Percentiles rank a stretch among this genome's conserved stretches.
These are phyloP conservation scores for Chironomus tepperi DNA, from an alignment of 1,140 invertebrate species.

Conservation along the genomic window DNA sequence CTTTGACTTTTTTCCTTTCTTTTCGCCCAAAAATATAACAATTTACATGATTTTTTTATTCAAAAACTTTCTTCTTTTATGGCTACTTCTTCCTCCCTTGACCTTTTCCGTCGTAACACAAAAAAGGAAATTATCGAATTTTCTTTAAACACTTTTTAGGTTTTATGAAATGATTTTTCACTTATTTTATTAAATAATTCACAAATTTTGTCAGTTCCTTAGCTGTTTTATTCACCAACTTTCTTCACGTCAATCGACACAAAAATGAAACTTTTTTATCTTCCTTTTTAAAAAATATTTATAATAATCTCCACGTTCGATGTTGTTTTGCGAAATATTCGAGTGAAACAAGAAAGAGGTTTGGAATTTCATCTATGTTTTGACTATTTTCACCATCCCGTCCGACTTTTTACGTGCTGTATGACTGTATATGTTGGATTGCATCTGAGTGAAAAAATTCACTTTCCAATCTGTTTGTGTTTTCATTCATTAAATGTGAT, in stretches of 20 bases:
- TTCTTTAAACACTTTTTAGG: background rate
- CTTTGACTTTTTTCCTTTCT: background rate
- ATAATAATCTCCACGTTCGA: background rate
- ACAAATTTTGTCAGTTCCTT: background rate
- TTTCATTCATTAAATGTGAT: conserved; percentile 5
- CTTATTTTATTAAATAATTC: background rate
- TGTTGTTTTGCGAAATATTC: conserved; percentile 1
- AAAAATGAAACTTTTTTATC: background rate
- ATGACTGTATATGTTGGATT: background rate
- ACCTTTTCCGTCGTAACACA: background rate
- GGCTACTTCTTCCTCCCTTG: background rate
- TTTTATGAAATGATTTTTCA: background rate
- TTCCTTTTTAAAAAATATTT: no score
- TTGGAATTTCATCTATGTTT: conserved; percentile 14
- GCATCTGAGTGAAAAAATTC: background rate
- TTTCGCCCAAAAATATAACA: background rate
- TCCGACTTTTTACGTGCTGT: background rate
- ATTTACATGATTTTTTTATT: background rate
- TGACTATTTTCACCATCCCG: conserved; percentile 1
- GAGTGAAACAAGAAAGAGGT: background rate
- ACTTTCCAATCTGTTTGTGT: background rate
- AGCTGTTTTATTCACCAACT: no score
- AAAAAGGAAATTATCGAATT: background rate
- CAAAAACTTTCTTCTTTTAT: background rate
- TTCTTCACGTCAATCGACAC: background rate